A percentile compares a stretch with the other conserved stretches of the same genome.
These are phyloP conservation scores for Sinosuthora webbiana DNA, from an alignment of 2,113 vertebrate genomes.

Conservation along the genomic window DNA sequence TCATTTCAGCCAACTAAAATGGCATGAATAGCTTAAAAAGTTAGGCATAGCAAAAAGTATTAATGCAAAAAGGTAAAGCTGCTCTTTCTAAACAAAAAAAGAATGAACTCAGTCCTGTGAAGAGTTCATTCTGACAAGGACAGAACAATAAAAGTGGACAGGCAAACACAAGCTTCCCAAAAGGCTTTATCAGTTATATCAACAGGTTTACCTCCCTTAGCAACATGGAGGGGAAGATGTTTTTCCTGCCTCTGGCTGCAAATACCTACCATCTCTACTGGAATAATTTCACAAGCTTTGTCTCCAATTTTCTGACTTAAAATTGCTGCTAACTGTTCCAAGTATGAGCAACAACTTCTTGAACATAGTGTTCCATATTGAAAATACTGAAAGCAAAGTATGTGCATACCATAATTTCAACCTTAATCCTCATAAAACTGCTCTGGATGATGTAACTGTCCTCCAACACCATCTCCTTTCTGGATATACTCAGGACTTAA, in stretches of 20 bases:
- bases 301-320: neutral
- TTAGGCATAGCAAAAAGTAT: neutral
- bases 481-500: neutral
- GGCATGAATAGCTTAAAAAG: neutral
- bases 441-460: neutral
- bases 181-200: neutral
- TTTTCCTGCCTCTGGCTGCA: neutral
- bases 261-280: neutral
- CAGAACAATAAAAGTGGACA: neutral
- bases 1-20: neutral
- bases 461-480: neutral
- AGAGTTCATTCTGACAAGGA: neutral
- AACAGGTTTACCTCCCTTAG: neutral
- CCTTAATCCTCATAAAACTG: neutral
- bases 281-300: neutral
- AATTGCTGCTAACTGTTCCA: neutral
- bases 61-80: neutral
- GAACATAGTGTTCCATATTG: neutral
- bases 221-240: neutral
- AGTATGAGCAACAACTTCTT: neutral
- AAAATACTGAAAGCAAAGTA: neutral
- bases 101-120: neutral
- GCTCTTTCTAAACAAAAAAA: neutral
- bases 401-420: neutral
- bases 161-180: neutral